Percentiles rank a stretch among this genome's conserved stretches.
Conservation (phyloP, 2,797 vertebrate genomes). For the Phyllotis vaccarum region DNA sequence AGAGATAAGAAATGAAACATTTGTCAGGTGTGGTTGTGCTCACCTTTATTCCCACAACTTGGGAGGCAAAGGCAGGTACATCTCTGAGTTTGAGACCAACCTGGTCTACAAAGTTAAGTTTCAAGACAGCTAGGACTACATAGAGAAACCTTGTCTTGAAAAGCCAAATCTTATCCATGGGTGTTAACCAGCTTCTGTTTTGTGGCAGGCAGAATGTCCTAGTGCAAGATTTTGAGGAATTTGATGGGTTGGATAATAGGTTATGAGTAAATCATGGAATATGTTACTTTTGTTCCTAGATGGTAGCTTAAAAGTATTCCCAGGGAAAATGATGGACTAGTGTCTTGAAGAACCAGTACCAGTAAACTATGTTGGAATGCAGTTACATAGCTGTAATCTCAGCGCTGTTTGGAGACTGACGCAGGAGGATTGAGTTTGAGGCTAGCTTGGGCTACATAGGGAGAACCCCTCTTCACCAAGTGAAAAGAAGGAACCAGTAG, state of each 20-base stretch:
- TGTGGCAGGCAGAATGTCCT: not conserved
- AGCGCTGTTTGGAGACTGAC: not conserved
- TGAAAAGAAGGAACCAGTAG: not conserved
- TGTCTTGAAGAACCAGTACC: not conserved
- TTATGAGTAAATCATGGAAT: not conserved
- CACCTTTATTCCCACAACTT: too few relatives aligned
- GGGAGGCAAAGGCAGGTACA: too few relatives aligned
- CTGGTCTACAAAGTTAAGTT: too few relatives aligned
- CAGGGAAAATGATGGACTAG: not conserved
- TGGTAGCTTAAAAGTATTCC: not conserved
- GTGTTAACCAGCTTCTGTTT: not conserved
- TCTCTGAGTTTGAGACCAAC: too few relatives aligned
- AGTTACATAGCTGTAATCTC: not conserved
- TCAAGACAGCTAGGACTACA: not conserved
- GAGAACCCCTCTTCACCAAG: not conserved
- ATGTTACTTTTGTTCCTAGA: not conserved
- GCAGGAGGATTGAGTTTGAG: not conserved
- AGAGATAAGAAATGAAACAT: too few relatives aligned
- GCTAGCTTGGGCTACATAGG: not conserved
- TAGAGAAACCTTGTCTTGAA: not conserved
- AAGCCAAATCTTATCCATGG: not conserved
- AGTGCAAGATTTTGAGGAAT: not conserved
- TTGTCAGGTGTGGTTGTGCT: too few relatives aligned
- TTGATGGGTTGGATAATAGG: not conserved
- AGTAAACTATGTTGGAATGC: not conserved